phyloP scores from a whole-genome alignment of 1,140 invertebrate species.

The Tribolium castaneum region DNA sequence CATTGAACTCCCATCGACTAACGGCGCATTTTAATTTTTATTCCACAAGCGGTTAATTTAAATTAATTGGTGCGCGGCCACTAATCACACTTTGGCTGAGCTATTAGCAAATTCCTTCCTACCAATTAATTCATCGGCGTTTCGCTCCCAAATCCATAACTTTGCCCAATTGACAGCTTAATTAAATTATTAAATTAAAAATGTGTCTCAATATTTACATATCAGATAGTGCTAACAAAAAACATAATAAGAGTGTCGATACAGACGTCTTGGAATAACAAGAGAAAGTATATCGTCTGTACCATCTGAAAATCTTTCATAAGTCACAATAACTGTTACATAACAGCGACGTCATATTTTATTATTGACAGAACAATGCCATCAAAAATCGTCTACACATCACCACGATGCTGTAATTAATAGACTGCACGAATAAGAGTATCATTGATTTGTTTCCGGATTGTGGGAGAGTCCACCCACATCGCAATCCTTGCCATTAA shows the following conservation, averaged over 20 bases:
- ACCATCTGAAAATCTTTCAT: background rate
- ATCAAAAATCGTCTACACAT: background rate
- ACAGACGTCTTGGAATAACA: background rate
- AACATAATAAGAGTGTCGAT: background rate
- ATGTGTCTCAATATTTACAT: background rate
- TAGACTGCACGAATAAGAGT: background rate
- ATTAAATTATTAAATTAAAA: background rate
- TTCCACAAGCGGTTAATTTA: background rate
- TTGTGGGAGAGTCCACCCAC: slow-evolving; percentile 12
- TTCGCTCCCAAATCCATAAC: background rate
- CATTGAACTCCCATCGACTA: background rate
- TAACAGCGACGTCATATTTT: background rate
- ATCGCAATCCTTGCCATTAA: background rate
- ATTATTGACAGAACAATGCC: slow-evolving; percentile 19
- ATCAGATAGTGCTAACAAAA: background rate
- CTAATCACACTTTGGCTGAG: background rate
- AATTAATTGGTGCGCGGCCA: background rate
- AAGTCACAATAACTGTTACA: background rate
- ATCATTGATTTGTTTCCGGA: slow-evolving; percentile 19
- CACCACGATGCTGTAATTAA: background rate
- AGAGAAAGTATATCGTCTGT: background rate
- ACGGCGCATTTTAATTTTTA: background rate
- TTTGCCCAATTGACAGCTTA: background rate
- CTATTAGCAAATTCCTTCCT: background rate
- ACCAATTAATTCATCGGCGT: background rate